Evolutionary conservation across 2,797 vertebrate species (phyloP).

Genomic region (Danio aesculapii): DNA sequence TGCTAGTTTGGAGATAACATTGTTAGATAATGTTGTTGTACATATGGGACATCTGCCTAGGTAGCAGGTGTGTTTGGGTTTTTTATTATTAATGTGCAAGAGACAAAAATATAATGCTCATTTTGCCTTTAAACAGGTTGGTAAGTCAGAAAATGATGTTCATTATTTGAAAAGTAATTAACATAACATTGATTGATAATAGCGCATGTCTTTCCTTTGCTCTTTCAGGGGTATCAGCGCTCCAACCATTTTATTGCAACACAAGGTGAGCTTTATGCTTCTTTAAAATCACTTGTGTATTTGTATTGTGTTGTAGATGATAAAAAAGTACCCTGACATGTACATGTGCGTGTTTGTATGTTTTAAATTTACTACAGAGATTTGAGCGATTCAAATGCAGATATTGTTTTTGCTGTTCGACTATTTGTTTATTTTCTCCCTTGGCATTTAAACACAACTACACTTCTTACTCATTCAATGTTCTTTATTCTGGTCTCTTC

Average conservation of each 20-base stretch:
- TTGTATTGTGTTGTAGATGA: slow-evolving; percentile 10
- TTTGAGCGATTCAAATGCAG: slow-evolving; percentile 67
- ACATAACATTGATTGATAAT: slow-evolving; percentile 1
- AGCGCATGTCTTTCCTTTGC: slow-evolving; percentile 19
- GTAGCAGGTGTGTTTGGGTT: neutral
- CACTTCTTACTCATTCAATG: slow-evolving; percentile 7
- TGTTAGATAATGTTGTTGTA: too few relatives aligned
- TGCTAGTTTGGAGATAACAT: slow-evolving; percentile 22
- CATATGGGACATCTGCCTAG: too few relatives aligned
- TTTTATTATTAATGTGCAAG: neutral
- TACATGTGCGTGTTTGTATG: slow-evolving; percentile 27
- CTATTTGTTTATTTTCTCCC: slow-evolving; percentile 58
- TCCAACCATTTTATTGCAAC: slow-evolving; percentile 98
- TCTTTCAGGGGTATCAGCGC: slow-evolving; percentile 90
- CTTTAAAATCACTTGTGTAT: neutral
- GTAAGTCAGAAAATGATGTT: neutral
- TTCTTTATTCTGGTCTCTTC: neutral
- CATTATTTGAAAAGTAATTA: neutral
- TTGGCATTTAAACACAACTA: slow-evolving; percentile 55
- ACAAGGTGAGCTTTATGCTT: slow-evolving; percentile 85
- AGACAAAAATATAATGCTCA: neutral
- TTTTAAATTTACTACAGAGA: slow-evolving; percentile 20
- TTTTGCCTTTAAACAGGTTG: neutral
- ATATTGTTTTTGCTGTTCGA: slow-evolving; percentile 58
- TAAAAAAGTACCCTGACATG: neutral